These are phyloP conservation scores for Apodemia duryi DNA, from an alignment of 2,888 invertebrate genomes.

Conservation along the genomic window DNA sequence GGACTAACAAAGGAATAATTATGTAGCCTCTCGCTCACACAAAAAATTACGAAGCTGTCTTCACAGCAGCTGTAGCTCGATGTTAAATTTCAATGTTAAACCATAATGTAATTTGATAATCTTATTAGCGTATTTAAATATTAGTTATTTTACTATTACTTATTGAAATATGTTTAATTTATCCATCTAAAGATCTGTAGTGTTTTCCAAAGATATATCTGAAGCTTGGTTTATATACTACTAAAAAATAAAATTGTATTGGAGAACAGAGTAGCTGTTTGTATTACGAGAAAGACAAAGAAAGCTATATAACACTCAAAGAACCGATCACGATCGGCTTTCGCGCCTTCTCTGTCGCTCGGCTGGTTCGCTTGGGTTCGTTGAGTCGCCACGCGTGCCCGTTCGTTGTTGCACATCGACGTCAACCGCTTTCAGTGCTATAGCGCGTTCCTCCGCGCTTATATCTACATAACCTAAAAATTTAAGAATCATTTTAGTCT, in stretches of 20 bases:
- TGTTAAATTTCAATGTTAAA: background rate
- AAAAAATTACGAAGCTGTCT: slow-evolving; percentile 10
- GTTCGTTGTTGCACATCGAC: slow-evolving; percentile 74
- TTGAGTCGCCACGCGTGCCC: slow-evolving; percentile 55
- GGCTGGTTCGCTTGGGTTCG: slow-evolving; percentile 41
- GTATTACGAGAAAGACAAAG: slow-evolving; percentile 33
- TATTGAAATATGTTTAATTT: background rate
- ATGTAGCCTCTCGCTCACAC: slow-evolving; percentile 39
- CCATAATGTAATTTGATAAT: background rate
- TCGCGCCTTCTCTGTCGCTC: slow-evolving; percentile 50
- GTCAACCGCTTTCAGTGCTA: slow-evolving; percentile 74
- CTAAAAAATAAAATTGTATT: slow-evolving; percentile 14
- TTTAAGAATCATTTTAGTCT: slow-evolving; percentile 50
- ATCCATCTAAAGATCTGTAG: background rate
- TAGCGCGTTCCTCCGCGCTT: slow-evolving; percentile 74
- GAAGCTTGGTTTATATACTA: background rate
- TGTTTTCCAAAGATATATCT: slow-evolving; percentile 9
- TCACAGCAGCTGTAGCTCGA: slow-evolving; percentile 11
- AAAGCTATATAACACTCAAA: slow-evolving; percentile 38
- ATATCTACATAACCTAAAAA: slow-evolving; percentile 74
- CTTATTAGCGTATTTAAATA: background rate
- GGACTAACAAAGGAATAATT: slow-evolving; percentile 47
- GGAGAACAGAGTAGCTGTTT: slow-evolving; percentile 18
- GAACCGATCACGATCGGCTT: slow-evolving; percentile 40
- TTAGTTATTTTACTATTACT: background rate